phyloP scores from a whole-genome alignment of 2,113 vertebrate species.

The Amblyopsis rosae region DNA sequence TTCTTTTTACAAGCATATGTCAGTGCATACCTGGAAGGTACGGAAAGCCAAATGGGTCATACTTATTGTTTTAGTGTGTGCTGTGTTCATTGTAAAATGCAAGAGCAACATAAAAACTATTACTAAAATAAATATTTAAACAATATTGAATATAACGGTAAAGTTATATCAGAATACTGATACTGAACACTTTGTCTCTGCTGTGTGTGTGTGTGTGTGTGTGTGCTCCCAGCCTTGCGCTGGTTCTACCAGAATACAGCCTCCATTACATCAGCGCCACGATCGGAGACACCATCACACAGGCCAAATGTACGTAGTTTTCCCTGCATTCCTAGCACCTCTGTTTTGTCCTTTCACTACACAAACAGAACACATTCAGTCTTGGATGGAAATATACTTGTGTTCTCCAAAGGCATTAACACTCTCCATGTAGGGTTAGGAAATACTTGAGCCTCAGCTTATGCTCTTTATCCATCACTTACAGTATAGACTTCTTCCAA shows the following conservation, averaged over 20 bases:
- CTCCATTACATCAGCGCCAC: slow-evolving; percentile 68
- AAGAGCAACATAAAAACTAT: too few relatives aligned
- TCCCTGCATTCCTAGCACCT: slow-evolving; percentile 11
- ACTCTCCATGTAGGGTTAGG: slow-evolving; percentile 39
- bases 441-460: slow-evolving; percentile 9
- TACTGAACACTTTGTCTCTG: background rate
- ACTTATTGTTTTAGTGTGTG: too few relatives aligned
- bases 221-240: slow-evolving; percentile 61
- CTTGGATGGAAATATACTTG: background rate
- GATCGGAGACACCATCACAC: slow-evolving; percentile 76
- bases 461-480: slow-evolving; percentile 41
- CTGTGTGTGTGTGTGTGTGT: slow-evolving; percentile 20
- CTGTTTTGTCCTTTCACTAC: slow-evolving; percentile 14
- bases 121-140: too few relatives aligned
- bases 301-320: slow-evolving; percentile 75
- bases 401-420: slow-evolving; percentile 14
- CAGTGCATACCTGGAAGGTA: too few relatives aligned
- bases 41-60: too few relatives aligned
- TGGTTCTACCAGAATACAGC: slow-evolving; percentile 76
- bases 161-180: too few relatives aligned
- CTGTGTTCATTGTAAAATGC: too few relatives aligned
- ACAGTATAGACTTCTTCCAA: slow-evolving; percentile 10
- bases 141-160: too few relatives aligned
- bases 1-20: too few relatives aligned
- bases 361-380: slow-evolving; percentile 13